Conservation (phyloP, 1,140 invertebrate genomes). For the Diorhabda sublineata region DNA sequence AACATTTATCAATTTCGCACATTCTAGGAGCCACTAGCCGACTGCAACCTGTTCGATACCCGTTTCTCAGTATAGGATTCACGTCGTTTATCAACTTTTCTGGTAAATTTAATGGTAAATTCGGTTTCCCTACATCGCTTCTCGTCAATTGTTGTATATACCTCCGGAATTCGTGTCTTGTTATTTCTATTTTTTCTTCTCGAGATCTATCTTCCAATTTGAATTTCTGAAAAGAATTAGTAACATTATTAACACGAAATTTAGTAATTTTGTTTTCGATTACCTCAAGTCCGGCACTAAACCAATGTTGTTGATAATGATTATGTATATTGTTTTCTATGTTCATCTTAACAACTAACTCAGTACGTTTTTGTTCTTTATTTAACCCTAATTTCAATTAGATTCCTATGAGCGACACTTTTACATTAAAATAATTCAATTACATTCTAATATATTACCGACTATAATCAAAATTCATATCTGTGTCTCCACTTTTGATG, state of each 20-base stretch:
- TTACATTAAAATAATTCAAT: neutral
- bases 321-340: conserved; percentile 38
- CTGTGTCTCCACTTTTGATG: neutral
- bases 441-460: neutral
- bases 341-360: conserved; percentile 34
- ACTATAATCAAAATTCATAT: neutral
- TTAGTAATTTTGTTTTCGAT: neutral
- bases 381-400: neutral
- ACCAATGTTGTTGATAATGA: conserved; percentile 46
- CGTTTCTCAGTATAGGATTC: conserved; percentile 6
- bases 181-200: conserved; percentile 45
- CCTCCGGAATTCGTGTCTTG: conserved; percentile 42
- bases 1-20: conserved; percentile 50
- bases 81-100: neutral
- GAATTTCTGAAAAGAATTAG: conserved; percentile 33
- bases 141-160: conserved; percentile 41
- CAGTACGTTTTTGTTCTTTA: neutral
- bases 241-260: neutral
- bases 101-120: conserved; percentile 28
- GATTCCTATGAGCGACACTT: neutral
- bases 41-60: conserved; percentile 22
- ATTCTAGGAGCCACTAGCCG: conserved; percentile 31
- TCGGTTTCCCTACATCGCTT: conserved; percentile 40
- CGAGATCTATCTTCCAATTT: conserved; percentile 45
- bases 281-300: conserved; percentile 44